These are phyloP conservation scores for Brachynemurus nebulosus DNA, from an alignment of 2,888 invertebrate species.

Conservation along the genomic window DNA sequence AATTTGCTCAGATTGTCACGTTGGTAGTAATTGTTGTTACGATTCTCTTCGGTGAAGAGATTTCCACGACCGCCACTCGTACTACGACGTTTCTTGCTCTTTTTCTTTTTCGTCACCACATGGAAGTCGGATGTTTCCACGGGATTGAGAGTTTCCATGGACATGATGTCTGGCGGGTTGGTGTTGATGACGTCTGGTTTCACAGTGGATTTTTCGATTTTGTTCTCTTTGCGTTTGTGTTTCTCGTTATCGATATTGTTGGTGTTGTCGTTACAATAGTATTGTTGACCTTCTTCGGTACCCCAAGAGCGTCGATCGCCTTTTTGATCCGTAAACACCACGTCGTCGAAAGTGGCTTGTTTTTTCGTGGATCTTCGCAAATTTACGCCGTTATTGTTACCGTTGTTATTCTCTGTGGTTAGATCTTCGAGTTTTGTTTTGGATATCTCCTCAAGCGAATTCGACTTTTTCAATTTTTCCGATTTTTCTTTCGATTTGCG, in stretches of 20 bases:
- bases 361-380: constrained; percentile 20
- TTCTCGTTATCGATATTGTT: constrained; percentile 24
- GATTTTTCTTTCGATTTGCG: constrained; percentile 27
- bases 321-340: constrained; percentile 23
- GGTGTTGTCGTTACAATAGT: constrained; percentile 31
- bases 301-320: constrained; percentile 31
- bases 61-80: constrained; percentile 29
- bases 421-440: constrained; percentile 60
- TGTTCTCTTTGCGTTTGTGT: constrained; percentile 25
- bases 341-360: constrained; percentile 22
- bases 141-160: not conserved
- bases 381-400: constrained; percentile 23
- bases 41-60: constrained; percentile 18
- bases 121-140: constrained; percentile 59
- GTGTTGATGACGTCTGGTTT: constrained; percentile 18
- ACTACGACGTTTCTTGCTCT: constrained; percentile 53
- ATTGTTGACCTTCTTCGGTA: constrained; percentile 44
- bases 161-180: constrained; percentile 28
- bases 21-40: constrained; percentile 8
- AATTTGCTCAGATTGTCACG: constrained; percentile 6
- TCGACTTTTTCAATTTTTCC: constrained; percentile 49
- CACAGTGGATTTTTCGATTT: constrained; percentile 22
- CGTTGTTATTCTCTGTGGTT: constrained; percentile 34
- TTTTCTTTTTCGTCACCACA: constrained; percentile 71
- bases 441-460: constrained; percentile 69